These are phyloP conservation scores for Enteromius thamalakanensis DNA, from an alignment of 2,797 vertebrate genomes.

Conservation along the genomic window DNA sequence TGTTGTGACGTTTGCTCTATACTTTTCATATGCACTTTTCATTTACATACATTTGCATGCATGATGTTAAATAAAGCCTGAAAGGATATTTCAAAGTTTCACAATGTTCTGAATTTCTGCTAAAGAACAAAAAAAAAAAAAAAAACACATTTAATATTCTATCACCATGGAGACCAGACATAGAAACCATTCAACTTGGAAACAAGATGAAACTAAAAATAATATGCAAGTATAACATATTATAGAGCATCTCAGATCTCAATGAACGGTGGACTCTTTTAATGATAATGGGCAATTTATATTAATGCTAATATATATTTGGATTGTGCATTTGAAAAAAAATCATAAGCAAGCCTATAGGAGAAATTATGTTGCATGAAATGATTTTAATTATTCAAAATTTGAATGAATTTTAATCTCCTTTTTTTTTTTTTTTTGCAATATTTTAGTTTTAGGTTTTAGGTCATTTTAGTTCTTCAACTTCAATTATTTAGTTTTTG, in stretches of 20 bases:
- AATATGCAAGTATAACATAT: conserved; percentile 5
- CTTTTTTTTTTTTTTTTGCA: neutral
- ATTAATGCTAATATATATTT: neutral
- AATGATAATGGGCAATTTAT: neutral
- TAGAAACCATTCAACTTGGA: conserved; percentile 35
- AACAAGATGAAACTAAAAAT: conserved; percentile 44
- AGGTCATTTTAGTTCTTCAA: neutral
- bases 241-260: neutral
- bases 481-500: neutral
- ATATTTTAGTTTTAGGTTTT: neutral
- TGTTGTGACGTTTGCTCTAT: conserved; percentile 19
- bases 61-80: conserved; percentile 16
- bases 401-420: neutral
- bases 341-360: neutral
- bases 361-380: neutral
- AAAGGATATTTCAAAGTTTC: conserved; percentile 38
- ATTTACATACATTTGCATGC: neutral
- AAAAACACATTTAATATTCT: conserved; percentile 9
- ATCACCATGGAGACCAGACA: conserved; percentile 45
- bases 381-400: neutral
- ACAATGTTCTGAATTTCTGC: conserved; percentile 33
- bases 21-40: neutral
- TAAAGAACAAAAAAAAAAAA: neutral
- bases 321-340: neutral
- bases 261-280: neutral